Evolutionary conservation across 2,888 invertebrate species (phyloP).

Genomic region (Morinoia aosen): DNA sequence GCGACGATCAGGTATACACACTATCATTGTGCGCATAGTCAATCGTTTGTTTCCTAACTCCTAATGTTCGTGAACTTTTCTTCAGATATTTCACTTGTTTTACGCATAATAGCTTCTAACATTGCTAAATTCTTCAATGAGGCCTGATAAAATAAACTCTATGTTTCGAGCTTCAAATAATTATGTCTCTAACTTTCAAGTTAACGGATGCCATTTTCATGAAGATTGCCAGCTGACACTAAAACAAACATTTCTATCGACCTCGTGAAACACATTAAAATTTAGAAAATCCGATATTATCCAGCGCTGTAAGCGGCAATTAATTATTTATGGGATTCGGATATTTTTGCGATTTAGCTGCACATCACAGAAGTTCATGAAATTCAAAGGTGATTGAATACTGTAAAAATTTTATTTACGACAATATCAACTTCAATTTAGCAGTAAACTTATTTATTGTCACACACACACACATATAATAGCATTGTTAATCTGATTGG

Average conservation of each 20-base stretch:
- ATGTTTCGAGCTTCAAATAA: neutral
- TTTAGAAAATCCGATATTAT: neutral
- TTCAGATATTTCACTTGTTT: neutral
- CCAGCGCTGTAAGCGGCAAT: neutral
- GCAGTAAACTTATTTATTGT: too few species aligned
- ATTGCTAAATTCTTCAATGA: neutral
- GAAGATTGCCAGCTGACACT: neutral
- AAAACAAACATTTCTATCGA: neutral
- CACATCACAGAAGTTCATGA: too few species aligned
- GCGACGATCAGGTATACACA: too few species aligned
- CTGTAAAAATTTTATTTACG: too few species aligned
- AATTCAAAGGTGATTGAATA: too few species aligned
- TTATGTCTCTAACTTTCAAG: neutral
- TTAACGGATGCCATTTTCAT: neutral
- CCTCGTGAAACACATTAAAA: neutral
- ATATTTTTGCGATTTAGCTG: neutral
- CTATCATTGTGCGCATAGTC: neutral
- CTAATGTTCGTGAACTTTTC: neutral
- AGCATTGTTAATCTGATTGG: too few species aligned
- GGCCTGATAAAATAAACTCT: neutral
- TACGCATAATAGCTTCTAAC: neutral
- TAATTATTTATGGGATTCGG: neutral
- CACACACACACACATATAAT: too few species aligned
- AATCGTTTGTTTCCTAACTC: neutral
- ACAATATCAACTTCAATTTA: too few species aligned